Conservation (phyloP, 2,797 vertebrate genomes). For the Onychomys torridus region DNA sequence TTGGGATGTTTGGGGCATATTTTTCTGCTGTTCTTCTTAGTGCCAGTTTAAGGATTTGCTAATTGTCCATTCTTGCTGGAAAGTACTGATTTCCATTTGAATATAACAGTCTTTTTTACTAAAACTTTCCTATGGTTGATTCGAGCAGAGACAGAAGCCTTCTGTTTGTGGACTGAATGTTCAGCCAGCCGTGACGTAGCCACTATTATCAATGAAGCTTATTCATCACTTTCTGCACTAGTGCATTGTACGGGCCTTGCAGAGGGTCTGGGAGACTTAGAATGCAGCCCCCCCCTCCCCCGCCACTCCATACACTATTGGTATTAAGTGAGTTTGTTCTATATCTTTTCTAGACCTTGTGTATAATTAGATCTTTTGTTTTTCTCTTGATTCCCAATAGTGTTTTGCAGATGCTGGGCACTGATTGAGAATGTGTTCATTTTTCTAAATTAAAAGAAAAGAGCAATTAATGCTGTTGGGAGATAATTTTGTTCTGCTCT, state of each 20-base stretch:
- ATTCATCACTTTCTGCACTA: conserved; percentile 83
- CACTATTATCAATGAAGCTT: conserved; percentile 86
- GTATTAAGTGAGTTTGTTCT: conserved; percentile 79
- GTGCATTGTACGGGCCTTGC: conserved; percentile 67
- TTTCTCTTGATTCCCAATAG: conserved; percentile 53
- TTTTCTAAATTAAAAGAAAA: not conserved
- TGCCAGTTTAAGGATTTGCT: conserved; percentile 77
- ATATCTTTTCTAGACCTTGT: conserved; percentile 80
- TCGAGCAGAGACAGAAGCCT: conserved; percentile 85
- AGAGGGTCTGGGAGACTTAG: conserved; percentile 62
- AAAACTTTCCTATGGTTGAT: conserved; percentile 83
- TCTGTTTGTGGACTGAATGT: conserved; percentile 87
- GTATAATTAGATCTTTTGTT: conserved; percentile 65
- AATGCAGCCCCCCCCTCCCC: conserved; percentile 68
- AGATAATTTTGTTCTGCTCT: conserved; percentile 50
- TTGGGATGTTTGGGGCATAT: conserved; percentile 61
- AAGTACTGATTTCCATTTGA: conserved; percentile 90
- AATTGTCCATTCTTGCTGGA: conserved; percentile 82
- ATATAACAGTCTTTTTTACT: conserved; percentile 86
- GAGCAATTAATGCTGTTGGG: conserved; percentile 54
- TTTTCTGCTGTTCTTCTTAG: conserved; percentile 59
- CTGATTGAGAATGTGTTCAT: conserved; percentile 62
- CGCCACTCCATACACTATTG: conserved; percentile 53
- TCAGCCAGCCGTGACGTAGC: conserved; percentile 87
- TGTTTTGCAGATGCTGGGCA: conserved; percentile 62